Evolutionary conservation across 2,888 invertebrate species (phyloP).

Genomic region (Pandemis corylana): DNA sequence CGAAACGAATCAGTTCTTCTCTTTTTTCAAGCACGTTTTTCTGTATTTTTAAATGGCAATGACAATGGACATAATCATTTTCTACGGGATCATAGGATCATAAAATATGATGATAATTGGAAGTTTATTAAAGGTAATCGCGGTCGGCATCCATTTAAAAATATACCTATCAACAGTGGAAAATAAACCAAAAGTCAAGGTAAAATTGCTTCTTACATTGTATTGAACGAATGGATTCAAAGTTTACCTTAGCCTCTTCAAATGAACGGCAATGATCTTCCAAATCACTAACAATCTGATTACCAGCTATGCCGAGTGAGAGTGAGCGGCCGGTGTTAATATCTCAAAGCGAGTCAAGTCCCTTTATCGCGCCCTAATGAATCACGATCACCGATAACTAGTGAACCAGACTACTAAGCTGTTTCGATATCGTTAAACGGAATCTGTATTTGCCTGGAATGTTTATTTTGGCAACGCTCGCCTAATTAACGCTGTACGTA

Average conservation of each 20-base stretch:
- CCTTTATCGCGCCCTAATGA: conserved; percentile 62
- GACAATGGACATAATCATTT: too few relatives aligned
- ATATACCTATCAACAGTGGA: too few relatives aligned
- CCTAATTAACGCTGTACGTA: conserved; percentile 35
- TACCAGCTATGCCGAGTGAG: background rate
- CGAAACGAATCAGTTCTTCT: too few relatives aligned
- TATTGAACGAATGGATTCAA: too few relatives aligned
- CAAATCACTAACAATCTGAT: conserved; percentile 27
- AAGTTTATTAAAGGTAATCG: too few relatives aligned
- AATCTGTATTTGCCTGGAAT: conserved; percentile 38
- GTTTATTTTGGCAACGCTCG: conserved; percentile 39
- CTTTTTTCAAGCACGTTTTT: too few relatives aligned
- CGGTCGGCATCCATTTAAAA: too few relatives aligned
- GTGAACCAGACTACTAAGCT: conserved; percentile 38
- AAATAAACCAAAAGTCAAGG: too few relatives aligned
- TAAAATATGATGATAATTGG: too few relatives aligned
- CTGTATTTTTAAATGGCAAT: too few relatives aligned
- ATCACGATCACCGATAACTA: conserved; percentile 55
- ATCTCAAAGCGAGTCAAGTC: conserved; percentile 68
- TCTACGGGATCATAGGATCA: too few relatives aligned
- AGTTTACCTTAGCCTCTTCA: background rate
- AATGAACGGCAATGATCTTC: conserved; percentile 10
- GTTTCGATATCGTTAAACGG: conserved; percentile 38
- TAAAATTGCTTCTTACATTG: too few relatives aligned
- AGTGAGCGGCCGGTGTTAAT: conserved; percentile 56